A percentile compares a stretch with the other conserved stretches of the same genome.
phyloP scores from a whole-genome alignment of 2,113 vertebrate genomes.

The Diglossa brunneiventris region DNA sequence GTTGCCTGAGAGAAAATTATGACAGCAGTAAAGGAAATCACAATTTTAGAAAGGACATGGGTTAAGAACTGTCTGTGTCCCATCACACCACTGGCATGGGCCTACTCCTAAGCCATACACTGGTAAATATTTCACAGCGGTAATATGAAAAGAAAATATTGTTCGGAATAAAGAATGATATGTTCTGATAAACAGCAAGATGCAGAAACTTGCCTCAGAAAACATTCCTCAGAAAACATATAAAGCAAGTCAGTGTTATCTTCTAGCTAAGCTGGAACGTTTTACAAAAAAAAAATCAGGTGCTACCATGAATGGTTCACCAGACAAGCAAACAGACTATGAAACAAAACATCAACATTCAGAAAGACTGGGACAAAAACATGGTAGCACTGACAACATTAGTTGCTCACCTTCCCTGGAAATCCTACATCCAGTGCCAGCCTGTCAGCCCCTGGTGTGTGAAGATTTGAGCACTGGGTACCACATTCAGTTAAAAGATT shows the following conservation, averaged over 20 bases:
- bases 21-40: background rate
- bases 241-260: background rate
- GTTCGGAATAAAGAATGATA: background rate
- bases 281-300: background rate
- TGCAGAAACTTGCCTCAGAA: background rate
- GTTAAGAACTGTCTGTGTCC: background rate
- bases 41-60: background rate
- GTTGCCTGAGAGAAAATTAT: background rate
- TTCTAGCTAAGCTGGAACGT: background rate
- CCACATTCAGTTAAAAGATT: accelerated
- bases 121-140: background rate
- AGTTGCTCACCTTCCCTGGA: background rate
- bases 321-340: background rate
- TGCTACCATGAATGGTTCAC: background rate
- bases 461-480: background rate
- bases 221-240: background rate
- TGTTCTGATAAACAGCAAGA: accelerated
- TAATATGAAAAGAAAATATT: background rate
- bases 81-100: background rate
- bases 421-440: background rate
- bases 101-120: background rate
- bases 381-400: accelerated
- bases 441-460: accelerated
- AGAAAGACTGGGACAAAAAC: background rate
- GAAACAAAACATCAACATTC: background rate